Percentiles rank a stretch among this genome's conserved stretches.
phyloP scores from a whole-genome alignment of 2,113 vertebrate genomes.

The Embiotoca jacksoni region DNA sequence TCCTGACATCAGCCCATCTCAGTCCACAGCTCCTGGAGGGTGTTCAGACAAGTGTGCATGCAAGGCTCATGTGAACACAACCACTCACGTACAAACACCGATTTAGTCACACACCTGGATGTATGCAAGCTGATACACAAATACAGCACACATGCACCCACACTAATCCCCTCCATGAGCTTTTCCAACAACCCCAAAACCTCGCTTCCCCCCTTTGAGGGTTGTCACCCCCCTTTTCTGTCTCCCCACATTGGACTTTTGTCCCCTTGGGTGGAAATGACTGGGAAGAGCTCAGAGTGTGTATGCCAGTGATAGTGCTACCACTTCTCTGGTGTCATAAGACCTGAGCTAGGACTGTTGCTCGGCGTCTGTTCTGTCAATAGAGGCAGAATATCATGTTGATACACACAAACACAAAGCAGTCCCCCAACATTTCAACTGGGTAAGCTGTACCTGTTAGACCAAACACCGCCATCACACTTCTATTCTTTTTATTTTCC shows the following conservation, averaged over 20 bases:
- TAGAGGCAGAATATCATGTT: conserved; percentile 36
- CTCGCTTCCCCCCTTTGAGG: conserved; percentile 52
- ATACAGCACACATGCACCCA: conserved; percentile 40
- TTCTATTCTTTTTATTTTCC: conserved; percentile 1
- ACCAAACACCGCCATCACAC: conserved; percentile 12
- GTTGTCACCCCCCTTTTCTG: conserved; percentile 61
- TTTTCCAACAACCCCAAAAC: conserved; percentile 64
- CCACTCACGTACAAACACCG: conserved; percentile 58
- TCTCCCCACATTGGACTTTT: conserved; percentile 69
- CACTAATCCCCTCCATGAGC: conserved; percentile 71
- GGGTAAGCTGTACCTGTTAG: conserved; percentile 22
- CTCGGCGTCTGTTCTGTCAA: conserved; percentile 53
- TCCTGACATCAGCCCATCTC: conserved; percentile 76
- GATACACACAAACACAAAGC: conserved; percentile 20
- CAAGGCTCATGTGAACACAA: conserved; percentile 66
- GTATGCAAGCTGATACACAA: conserved; percentile 66
- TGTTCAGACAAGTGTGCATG: conserved; percentile 64
- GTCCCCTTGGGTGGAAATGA: conserved; percentile 71
- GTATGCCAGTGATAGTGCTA: conserved; percentile 71
- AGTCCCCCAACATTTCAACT: conserved; percentile 4
- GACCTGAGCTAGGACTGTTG: conserved; percentile 52
- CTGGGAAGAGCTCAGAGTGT: conserved; percentile 68
- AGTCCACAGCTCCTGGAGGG: conserved; percentile 65
- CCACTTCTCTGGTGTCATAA: conserved; percentile 64
- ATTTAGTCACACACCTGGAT: conserved; percentile 77